These are phyloP conservation scores for Aleadryas rufinucha DNA, from an alignment of 2,113 vertebrate species.

Conservation along the genomic window DNA sequence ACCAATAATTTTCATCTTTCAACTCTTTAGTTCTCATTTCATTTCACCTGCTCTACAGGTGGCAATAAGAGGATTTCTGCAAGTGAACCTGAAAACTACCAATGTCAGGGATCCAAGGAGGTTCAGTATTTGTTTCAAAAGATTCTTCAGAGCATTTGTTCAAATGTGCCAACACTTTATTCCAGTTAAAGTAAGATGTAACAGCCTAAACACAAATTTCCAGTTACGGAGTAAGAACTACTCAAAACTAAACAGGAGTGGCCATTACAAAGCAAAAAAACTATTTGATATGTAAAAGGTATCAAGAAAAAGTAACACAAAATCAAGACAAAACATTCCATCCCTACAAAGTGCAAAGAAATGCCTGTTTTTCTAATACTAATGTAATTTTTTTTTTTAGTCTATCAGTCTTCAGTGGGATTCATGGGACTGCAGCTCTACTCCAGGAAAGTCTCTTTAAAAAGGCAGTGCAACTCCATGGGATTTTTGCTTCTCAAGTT, in stretches of 20 bases:
- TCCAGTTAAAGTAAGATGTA: constrained; percentile 1
- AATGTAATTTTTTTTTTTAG: neutral
- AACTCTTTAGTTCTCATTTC: neutral
- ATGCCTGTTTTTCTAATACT: neutral
- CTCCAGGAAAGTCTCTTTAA: neutral
- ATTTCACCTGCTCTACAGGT: neutral
- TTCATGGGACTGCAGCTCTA: neutral
- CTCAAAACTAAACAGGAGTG: neutral
- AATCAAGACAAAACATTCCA: neutral
- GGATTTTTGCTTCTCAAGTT: neutral
- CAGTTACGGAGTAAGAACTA: neutral
- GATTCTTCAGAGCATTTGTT: constrained; percentile 3
- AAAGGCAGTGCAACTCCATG: neutral
- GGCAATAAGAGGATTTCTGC: neutral
- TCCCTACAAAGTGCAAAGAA: neutral
- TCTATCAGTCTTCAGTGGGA: neutral
- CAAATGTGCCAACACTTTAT: constrained; percentile 17
- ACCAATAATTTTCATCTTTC: neutral
- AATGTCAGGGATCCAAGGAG: neutral
- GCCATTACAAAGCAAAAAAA: neutral
- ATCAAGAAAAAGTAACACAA: neutral
- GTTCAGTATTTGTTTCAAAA: neutral
- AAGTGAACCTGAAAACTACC: neutral
- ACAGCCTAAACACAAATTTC: neutral
- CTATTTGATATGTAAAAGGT: neutral